Percentiles rank a stretch among this genome's conserved stretches.
phyloP scores from a whole-genome alignment of 2,113 vertebrate genomes.

The Callipepla squamata region DNA sequence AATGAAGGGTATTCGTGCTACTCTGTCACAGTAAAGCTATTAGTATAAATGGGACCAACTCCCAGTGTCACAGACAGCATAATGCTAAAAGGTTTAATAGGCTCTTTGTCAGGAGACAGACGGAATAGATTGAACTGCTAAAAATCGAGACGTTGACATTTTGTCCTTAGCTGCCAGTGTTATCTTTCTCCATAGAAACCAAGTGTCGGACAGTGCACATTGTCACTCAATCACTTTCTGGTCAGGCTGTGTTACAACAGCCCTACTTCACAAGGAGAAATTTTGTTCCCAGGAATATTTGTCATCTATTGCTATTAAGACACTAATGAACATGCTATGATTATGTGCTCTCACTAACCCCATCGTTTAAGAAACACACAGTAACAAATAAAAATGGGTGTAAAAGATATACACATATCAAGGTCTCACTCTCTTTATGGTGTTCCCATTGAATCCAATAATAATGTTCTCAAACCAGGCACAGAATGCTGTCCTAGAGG shows the following conservation, averaged over 20 bases:
- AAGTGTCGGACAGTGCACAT: neutral
- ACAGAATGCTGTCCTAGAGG: neutral
- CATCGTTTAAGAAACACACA: neutral
- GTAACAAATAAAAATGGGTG: neutral
- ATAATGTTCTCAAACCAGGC: neutral
- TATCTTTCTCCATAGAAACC: slow-evolving; percentile 18
- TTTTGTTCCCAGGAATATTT: slow-evolving; percentile 57
- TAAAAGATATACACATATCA: neutral
- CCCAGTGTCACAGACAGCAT: slow-evolving; percentile 15
- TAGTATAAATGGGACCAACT: slow-evolving; percentile 34
- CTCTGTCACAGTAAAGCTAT: slow-evolving; percentile 9
- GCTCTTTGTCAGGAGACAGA: slow-evolving; percentile 39
- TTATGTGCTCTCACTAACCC: slow-evolving; percentile 46
- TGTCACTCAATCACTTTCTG: neutral
- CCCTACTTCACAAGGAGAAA: neutral
- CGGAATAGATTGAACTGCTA: slow-evolving; percentile 41
- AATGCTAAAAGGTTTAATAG: slow-evolving; percentile 12
- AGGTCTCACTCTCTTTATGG: neutral
- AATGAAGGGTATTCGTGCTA: neutral
- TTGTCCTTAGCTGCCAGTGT: neutral
- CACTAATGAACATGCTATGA: slow-evolving; percentile 29
- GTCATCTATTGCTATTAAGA: slow-evolving; percentile 57
- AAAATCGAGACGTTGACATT: slow-evolving; percentile 49
- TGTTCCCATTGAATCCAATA: neutral
- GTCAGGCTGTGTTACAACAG: neutral